Conservation (phyloP, 1,140 invertebrate genomes). For the Bombus waltoni region DNA sequence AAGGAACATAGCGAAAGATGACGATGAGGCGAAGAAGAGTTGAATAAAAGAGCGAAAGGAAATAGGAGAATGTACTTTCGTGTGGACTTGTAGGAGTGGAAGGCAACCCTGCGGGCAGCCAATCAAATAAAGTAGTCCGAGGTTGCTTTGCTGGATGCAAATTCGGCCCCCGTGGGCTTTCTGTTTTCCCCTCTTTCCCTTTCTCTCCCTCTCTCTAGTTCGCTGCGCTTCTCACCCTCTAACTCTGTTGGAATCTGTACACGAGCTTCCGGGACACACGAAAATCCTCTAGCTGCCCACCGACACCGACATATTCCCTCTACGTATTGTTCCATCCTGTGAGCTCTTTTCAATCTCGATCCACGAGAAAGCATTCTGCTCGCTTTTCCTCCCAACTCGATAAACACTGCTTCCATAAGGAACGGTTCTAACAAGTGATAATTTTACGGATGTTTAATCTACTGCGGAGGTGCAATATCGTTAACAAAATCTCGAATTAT, state of each 20-base stretch:
- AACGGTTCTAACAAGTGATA: neutral
- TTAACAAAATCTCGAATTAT: neutral
- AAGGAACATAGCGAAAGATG: neutral
- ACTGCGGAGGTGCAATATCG: neutral
- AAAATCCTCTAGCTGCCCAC: constrained; percentile 50
- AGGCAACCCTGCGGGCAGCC: constrained; percentile 70
- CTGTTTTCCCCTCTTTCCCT: constrained; percentile 45
- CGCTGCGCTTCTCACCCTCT: constrained; percentile 19
- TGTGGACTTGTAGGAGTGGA: constrained; percentile 57
- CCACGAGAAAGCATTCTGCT: constrained; percentile 22
- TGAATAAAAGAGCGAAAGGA: constrained; percentile 20
- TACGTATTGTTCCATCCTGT: constrained; percentile 36
- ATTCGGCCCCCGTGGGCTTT: constrained; percentile 71
- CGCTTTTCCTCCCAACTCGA: neutral
- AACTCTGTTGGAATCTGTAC: constrained; percentile 48
- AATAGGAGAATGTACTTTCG: constrained; percentile 40
- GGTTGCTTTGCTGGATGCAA: constrained; percentile 75
- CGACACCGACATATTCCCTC: constrained; percentile 26
- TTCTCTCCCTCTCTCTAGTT: neutral
- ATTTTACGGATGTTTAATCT: neutral
- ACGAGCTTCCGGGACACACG: constrained; percentile 63
- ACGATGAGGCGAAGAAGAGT: neutral
- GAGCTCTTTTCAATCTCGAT: constrained; percentile 53
- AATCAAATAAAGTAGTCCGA: constrained; percentile 78
- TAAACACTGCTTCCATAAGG: neutral